Conservation (phyloP, 2,888 invertebrate species). For the Megalurothrips usitatus region DNA sequence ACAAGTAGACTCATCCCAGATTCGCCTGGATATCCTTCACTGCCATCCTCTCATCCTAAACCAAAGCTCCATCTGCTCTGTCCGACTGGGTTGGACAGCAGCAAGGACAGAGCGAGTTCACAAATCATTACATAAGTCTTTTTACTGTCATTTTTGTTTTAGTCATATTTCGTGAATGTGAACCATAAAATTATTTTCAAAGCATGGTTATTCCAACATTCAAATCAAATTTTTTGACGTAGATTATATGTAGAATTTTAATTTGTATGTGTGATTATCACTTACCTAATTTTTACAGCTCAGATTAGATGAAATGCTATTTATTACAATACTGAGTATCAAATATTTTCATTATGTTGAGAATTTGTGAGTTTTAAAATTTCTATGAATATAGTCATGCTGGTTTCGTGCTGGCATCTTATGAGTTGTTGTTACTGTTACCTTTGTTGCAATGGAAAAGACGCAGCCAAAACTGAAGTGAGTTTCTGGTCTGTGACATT, state of each 20-base stretch:
- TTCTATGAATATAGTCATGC: constrained; percentile 11
- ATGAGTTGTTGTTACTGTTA: constrained; percentile 19
- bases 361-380: constrained; percentile 23
- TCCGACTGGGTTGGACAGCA: neutral
- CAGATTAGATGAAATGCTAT: constrained; percentile 14
- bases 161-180: neutral
- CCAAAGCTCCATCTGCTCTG: constrained; percentile 9
- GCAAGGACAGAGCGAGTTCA: neutral
- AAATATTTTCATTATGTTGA: constrained; percentile 25
- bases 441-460: neutral
- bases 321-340: neutral
- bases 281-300: neutral
- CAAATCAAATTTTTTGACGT: constrained; percentile 4
- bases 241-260: neutral
- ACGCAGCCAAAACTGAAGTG: neutral
- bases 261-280: constrained; percentile 16
- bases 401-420: constrained; percentile 19
- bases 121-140: neutral
- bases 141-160: neutral
- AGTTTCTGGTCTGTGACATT: neutral
- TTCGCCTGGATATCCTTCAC: neutral
- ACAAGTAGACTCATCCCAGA: neutral
- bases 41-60: neutral
- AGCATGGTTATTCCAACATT: neutral
- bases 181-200: constrained; percentile 14